Conservation (phyloP, 2,888 invertebrate genomes). For the Allolobophora icterica region DNA sequence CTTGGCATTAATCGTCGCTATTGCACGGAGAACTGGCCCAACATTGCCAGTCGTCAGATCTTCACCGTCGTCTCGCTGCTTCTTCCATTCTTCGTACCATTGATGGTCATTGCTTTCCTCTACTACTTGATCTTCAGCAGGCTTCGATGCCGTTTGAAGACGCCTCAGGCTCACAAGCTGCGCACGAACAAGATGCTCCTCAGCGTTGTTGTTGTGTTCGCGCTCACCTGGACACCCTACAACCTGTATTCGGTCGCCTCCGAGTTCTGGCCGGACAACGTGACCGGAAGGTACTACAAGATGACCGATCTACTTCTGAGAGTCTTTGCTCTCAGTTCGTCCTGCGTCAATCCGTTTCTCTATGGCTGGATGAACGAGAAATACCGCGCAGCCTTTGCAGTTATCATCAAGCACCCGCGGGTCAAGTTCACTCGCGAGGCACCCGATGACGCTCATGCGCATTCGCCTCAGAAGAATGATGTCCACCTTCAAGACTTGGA, state of each 20-base stretch:
- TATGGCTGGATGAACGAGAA: conserved; percentile 65
- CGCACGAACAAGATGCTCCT: conserved; percentile 60
- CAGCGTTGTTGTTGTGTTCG: conserved; percentile 59
- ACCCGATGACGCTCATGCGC: too few relatives aligned
- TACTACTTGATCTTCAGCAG: conserved; percentile 57
- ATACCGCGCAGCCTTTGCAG: conserved; percentile 50
- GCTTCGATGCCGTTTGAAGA: conserved; percentile 54
- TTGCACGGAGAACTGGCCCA: conserved; percentile 59
- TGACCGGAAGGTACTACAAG: conserved; percentile 52
- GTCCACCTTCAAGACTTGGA: too few relatives aligned
- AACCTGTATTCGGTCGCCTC: conserved; percentile 55
- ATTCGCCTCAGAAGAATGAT: too few relatives aligned
- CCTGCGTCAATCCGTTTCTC: conserved; percentile 63
- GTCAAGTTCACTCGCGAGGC: too few relatives aligned
- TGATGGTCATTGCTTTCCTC: conserved; percentile 55
- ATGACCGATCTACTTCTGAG: conserved; percentile 58
- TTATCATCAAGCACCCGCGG: conserved; percentile 38
- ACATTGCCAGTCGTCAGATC: conserved; percentile 48
- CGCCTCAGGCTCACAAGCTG: conserved; percentile 26
- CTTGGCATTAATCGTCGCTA: conserved; percentile 51
- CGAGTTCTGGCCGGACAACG: conserved; percentile 52
- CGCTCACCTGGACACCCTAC: conserved; percentile 62
- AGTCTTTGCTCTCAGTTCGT: conserved; percentile 62
- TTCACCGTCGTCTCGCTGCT: conserved; percentile 57
- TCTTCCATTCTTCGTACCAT: conserved; percentile 59